Evolutionary conservation across 1,140 invertebrate genomes (phyloP).

Genomic region (Cherax quadricarinatus): DNA sequence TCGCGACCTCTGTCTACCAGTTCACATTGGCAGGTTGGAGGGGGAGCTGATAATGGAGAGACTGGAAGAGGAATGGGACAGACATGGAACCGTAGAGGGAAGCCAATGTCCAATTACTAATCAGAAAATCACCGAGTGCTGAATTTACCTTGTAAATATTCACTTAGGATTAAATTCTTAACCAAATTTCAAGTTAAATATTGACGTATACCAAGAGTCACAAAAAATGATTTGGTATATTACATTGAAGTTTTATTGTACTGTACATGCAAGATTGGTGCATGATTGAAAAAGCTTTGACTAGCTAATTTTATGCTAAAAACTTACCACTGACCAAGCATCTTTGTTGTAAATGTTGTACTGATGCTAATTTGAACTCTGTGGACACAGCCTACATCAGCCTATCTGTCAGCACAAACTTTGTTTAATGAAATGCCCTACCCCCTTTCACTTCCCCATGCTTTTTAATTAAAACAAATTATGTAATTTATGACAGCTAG

Average conservation of each 20-base stretch:
- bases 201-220: neutral
- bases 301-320: too few species aligned
- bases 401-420: too few species aligned
- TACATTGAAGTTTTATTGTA: neutral
- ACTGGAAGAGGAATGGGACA: neutral
- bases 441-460: too few species aligned
- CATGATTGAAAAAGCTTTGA: too few species aligned
- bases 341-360: neutral
- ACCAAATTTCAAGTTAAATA: neutral
- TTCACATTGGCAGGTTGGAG: neutral
- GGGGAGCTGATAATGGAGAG: neutral
- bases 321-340: neutral
- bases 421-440: too few species aligned
- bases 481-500: too few species aligned
- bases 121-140: neutral
- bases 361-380: neutral
- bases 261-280: neutral
- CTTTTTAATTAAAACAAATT: too few species aligned
- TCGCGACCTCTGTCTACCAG: neutral
- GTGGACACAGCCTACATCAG: too few species aligned
- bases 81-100: constrained; percentile 14
- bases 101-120: constrained; percentile 11
- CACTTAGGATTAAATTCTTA: neutral
- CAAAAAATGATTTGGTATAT: neutral
- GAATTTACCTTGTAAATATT: neutral